A percentile compares a stretch with the other conserved stretches of the same genome.
phyloP scores from a whole-genome alignment of 37 sponge, comb jelly and placozoan species.

The Corticium candelabrum region DNA sequence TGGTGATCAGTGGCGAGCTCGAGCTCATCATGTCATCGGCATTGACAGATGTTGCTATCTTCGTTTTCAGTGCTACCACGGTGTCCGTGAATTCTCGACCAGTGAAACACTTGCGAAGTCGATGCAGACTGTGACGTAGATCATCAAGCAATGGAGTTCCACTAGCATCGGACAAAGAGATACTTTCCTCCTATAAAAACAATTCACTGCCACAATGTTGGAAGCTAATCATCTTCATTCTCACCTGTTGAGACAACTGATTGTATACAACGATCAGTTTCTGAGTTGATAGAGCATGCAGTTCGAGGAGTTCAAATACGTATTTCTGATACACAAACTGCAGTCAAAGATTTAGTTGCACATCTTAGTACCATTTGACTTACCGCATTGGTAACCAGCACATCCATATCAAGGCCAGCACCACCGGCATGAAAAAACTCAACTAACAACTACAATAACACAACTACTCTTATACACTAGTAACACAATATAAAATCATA shows the following conservation, averaged over 20 bases:
- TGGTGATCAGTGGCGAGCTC: too few species aligned
- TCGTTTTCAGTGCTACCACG: too few species aligned
- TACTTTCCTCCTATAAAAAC: too few species aligned
- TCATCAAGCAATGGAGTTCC: background rate
- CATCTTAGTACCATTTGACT: background rate
- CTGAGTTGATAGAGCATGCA: background rate
- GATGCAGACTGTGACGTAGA: background rate
- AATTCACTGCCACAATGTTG: too few species aligned
- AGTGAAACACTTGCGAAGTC: background rate
- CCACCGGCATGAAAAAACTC: background rate
- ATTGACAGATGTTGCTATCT: too few species aligned
- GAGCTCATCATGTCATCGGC: too few species aligned
- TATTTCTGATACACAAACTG: too few species aligned
- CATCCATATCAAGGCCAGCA: background rate
- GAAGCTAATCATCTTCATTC: too few species aligned
- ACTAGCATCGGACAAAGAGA: too few species aligned
- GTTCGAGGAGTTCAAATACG: background rate
- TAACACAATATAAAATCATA: too few species aligned
- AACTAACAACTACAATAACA: background rate
- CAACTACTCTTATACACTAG: background rate
- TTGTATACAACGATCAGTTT: background rate
- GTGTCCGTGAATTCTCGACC: background rate
- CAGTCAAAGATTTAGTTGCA: too few species aligned
- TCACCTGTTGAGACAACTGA: too few species aligned
- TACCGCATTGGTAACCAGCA: background rate